These are phyloP conservation scores for Hypselothyrea guttata DNA, from an alignment of 2,888 invertebrate genomes.

Conservation along the genomic window DNA sequence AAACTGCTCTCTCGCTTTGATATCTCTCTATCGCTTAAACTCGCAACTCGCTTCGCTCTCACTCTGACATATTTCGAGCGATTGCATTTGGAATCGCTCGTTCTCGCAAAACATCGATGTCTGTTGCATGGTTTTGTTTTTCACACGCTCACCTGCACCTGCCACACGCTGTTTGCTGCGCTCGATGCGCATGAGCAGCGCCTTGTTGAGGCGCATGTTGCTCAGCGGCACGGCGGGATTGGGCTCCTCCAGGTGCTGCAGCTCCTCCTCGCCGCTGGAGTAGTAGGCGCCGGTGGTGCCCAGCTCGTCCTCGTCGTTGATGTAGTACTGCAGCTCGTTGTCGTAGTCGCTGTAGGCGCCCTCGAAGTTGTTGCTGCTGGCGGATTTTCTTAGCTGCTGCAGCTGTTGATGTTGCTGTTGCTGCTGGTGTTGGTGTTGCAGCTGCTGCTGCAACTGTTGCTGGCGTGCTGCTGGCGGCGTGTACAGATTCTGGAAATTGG, in stretches of 20 bases:
- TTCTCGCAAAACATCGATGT: no score
- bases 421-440: conserved; percentile 27
- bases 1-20: no score
- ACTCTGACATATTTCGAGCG: no score
- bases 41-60: no score
- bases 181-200: conserved; percentile 86
- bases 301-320: conserved; percentile 82
- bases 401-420: conserved; percentile 32
- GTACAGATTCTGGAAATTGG: conserved; percentile 78
- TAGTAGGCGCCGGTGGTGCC: conserved; percentile 79
- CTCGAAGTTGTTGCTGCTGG: conserved; percentile 82
- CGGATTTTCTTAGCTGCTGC: conserved; percentile 80
- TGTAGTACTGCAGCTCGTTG: conserved; percentile 81
- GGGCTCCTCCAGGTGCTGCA: conserved; percentile 44
- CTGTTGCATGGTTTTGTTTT: no score
- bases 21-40: no score
- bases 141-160: conserved; percentile 28
- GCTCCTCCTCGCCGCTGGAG: conserved; percentile 77
- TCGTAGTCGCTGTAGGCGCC: conserved; percentile 81
- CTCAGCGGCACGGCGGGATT: conserved; percentile 75
- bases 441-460: conserved; percentile 41
- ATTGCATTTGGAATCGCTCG: no score
- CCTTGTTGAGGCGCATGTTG: conserved; percentile 88
- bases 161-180: conserved; percentile 81
- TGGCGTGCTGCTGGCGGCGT: conserved; percentile 80